Evolutionary conservation across 2,113 vertebrate species (phyloP), one percentile per base, ranked within the genome.

Genomic region (Amphiprion ocellaris): DNA sequence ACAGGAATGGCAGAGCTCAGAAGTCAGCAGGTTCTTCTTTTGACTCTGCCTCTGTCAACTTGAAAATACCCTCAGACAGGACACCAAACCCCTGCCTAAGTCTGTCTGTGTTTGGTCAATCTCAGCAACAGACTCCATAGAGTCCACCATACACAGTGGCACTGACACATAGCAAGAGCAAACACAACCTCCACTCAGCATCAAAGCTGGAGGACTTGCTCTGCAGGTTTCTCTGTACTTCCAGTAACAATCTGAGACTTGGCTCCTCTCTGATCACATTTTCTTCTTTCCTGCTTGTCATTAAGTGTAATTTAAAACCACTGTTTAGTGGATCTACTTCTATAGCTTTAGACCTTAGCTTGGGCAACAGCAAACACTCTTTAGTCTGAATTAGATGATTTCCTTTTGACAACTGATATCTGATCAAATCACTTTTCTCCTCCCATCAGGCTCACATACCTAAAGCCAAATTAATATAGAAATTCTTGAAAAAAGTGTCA

Each of bases 211-310:
- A 49, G 5, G 17, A 55, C 50, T 50, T 24, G 69, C n/a, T 77
- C 46, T 47, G 37, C 80, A 59, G 66, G 80, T 85, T 85, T 68
- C 16, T 19, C 24, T 23, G 19, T 26, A n/a, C 16, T 49, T 69
- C 4, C 9, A 17, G 21, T 39, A 41, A 64, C 5, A 71, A 71
- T 69, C 7, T 33, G 46, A 59, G 4, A 39, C 4, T 10, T 5
- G 2, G 7, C 12, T 0, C 1, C 14, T 21, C 21, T 21, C 7
- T n/a, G 19, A 28, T 15, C 33, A 21, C 19, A 49, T 61, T 15
- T 21, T 30, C 30, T 30, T 30, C 30, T 30, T 30, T 26, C 3
- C 30, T 30, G 30, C 2, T 52, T 30, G 10, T 60, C 44, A 37
- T 7, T 7, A 21, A 37, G 33, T 37, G 33, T 37, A 37, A 37